Conservation (phyloP, 2,888 invertebrate genomes). For the Eupithecia exiguata region DNA sequence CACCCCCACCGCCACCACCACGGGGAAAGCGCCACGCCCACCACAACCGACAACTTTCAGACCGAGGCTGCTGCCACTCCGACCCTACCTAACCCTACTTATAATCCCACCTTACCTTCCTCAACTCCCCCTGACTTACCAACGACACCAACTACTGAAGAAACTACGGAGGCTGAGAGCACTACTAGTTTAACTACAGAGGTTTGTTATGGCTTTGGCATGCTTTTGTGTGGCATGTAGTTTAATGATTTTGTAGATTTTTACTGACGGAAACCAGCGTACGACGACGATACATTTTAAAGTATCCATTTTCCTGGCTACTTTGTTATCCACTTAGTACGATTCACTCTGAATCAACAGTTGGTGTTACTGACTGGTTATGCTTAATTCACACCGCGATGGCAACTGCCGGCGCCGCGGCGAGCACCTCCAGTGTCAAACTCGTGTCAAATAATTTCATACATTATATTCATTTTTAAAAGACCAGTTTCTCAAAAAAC, state of each 20-base stretch:
- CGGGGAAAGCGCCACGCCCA: constrained; percentile 71
- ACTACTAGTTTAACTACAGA: constrained; percentile 77
- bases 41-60: constrained; percentile 79
- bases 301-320: background rate
- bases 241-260: constrained; percentile 21
- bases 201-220: constrained; percentile 76
- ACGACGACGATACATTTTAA: background rate
- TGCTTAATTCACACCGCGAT: no score
- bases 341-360: background rate
- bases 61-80: constrained; percentile 65
- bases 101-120: constrained; percentile 38
- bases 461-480: no score
- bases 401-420: no score
- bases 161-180: constrained; percentile 65
- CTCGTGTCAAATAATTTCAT: no score
- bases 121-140: constrained; percentile 51
- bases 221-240: constrained; percentile 46
- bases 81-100: constrained; percentile 38
- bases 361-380: no score
- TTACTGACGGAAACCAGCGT: background rate
- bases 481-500: no score
- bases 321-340: background rate
- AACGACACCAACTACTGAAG: constrained; percentile 54
- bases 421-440: no score
- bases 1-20: constrained; percentile 80